Conservation (phyloP, 2,888 invertebrate genomes). For the Lycophotia porphyrea region DNA sequence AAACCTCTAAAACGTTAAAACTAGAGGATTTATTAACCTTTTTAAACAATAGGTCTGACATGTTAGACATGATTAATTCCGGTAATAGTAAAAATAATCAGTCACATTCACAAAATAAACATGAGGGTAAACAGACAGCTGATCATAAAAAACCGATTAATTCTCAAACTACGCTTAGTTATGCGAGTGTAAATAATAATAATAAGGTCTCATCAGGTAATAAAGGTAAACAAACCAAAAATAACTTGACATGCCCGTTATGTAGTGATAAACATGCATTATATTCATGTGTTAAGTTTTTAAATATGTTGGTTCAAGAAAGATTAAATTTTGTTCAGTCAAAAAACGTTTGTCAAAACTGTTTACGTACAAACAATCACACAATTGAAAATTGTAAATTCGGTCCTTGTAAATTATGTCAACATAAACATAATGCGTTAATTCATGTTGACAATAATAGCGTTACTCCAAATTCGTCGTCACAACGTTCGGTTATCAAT, state of each 20-base stretch:
- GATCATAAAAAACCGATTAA: neutral
- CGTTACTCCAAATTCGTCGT: neutral
- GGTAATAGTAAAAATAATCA: neutral
- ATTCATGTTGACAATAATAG: neutral
- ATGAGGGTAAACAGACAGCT: neutral
- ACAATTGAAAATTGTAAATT: too few relatives aligned
- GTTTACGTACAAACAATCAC: too few relatives aligned
- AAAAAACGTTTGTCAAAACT: too few relatives aligned
- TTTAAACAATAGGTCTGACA: neutral
- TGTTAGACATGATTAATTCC: conserved; percentile 2
- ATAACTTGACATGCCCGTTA: neutral
- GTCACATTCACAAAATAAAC: conserved; percentile 3
- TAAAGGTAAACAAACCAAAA: neutral
- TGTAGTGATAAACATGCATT: neutral
- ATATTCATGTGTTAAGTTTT: neutral
- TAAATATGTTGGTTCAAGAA: too few relatives aligned
- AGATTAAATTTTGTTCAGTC: too few relatives aligned
- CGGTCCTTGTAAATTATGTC: neutral
- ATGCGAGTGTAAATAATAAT: neutral
- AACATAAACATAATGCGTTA: neutral
- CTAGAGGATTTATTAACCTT: neutral
- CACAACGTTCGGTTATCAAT: neutral
- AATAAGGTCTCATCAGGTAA: neutral
- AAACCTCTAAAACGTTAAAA: conserved; percentile 1
- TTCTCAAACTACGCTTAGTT: conserved; percentile 1